A percentile compares a stretch with the other conserved stretches of the same genome.
Evolutionary conservation across 2,888 invertebrate species (phyloP).

Genomic region (Orthonevra nobilis): DNA sequence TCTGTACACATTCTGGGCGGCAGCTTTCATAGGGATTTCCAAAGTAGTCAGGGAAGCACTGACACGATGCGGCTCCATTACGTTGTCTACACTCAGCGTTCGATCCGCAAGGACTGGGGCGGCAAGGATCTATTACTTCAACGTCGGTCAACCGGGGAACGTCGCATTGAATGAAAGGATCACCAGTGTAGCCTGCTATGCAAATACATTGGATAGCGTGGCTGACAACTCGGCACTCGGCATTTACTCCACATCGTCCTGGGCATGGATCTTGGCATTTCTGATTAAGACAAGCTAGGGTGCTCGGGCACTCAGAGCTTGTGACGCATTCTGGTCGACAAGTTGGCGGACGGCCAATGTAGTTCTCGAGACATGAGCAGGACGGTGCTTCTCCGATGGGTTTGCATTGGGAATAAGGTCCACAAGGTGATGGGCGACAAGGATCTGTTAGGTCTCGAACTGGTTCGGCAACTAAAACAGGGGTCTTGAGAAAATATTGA

Average conservation of each 20-base stretch:
- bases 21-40: slow-evolving; percentile 90
- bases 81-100: slow-evolving; percentile 87
- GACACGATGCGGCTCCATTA: slow-evolving; percentile 85
- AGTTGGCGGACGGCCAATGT: slow-evolving; percentile 86
- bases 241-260: slow-evolving; percentile 86
- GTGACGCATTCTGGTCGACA: slow-evolving; percentile 90
- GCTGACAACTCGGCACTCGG: slow-evolving; percentile 88
- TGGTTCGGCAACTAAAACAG: slow-evolving; percentile 79
- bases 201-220: slow-evolving; percentile 88
- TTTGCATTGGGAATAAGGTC: slow-evolving; percentile 88
- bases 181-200: slow-evolving; percentile 84
- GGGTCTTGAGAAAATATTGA: not conserved
- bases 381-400: slow-evolving; percentile 85
- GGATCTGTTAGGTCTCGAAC: slow-evolving; percentile 82
- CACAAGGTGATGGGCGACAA: slow-evolving; percentile 90
- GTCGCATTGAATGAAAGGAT: slow-evolving; percentile 87
- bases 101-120: slow-evolving; percentile 84
- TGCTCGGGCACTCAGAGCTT: slow-evolving; percentile 87
- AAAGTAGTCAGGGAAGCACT: slow-evolving; percentile 86
- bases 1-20: slow-evolving; percentile 87
- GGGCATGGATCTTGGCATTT: slow-evolving; percentile 89
- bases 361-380: slow-evolving; percentile 87
- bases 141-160: slow-evolving; percentile 77
- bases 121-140: slow-evolving; percentile 83
- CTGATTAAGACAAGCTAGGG: slow-evolving; percentile 87